phyloP scores from a whole-genome alignment of 2,113 vertebrate genomes.

The Strix uralensis region DNA sequence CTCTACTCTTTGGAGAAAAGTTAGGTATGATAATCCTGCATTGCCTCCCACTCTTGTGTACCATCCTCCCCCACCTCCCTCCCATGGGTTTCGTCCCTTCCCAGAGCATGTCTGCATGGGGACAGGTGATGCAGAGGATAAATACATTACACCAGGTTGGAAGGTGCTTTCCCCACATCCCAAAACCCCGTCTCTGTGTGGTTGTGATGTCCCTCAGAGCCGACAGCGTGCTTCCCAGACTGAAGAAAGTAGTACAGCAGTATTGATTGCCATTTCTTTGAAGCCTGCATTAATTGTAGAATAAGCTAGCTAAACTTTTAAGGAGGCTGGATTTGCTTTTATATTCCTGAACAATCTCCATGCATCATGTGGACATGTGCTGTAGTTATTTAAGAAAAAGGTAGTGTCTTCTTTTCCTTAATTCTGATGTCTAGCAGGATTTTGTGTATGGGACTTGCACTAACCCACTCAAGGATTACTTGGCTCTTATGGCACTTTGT shows the following conservation, averaged over 20 bases:
- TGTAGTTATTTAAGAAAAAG: conserved; percentile 7
- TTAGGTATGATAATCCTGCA: neutral
- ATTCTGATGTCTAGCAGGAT: neutral
- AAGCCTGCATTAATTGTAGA: neutral
- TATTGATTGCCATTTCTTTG: neutral
- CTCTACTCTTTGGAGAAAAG: neutral
- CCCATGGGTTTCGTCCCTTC: neutral
- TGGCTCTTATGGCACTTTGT: neutral
- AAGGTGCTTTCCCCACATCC: neutral
- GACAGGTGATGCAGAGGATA: neutral
- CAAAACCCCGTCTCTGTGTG: neutral
- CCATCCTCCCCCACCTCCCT: neutral
- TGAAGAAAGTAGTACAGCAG: neutral
- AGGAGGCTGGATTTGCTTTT: neutral
- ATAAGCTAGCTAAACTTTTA: neutral
- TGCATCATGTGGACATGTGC: neutral
- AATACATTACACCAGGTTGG: neutral
- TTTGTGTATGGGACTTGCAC: neutral
- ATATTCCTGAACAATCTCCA: neutral
- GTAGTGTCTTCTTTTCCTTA: neutral
- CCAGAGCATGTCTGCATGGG: fast-evolving
- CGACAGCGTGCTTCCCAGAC: neutral
- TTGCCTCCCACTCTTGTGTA: neutral
- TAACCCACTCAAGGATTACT: conserved; percentile 6
- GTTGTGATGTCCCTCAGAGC: neutral